Percentiles rank a stretch among this genome's conserved stretches.
phyloP scores from a whole-genome alignment of 2,113 vertebrate species.

The Ochotona curzoniae region DNA sequence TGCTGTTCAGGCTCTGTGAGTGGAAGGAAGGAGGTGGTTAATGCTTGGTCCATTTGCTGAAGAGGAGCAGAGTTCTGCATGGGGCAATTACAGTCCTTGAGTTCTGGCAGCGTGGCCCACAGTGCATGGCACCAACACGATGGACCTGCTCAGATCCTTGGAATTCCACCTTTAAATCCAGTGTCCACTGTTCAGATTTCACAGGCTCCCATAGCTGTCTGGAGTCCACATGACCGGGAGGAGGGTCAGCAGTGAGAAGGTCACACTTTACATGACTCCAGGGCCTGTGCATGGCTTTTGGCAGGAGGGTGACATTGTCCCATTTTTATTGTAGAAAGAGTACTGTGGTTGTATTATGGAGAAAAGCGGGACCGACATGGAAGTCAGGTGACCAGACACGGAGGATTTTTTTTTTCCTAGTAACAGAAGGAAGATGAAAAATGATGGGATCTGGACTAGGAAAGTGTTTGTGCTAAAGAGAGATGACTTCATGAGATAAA shows the following conservation, averaged over 20 bases:
- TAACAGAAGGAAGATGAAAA: not conserved
- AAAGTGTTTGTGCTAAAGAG: not conserved
- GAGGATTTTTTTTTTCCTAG: not conserved
- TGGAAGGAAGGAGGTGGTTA: not conserved
- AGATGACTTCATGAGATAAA: not conserved
- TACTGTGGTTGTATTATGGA: not conserved
- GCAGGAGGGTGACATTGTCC: not conserved
- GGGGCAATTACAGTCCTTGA: not conserved
- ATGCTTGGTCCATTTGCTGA: conserved; percentile 20
- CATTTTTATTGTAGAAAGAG: conserved; percentile 50
- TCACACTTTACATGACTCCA: not conserved
- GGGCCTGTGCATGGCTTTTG: conserved; percentile 25
- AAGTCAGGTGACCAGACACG: not conserved
- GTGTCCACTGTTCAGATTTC: not conserved
- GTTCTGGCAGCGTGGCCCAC: not conserved
- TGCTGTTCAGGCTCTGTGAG: not conserved
- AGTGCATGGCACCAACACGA: conserved; percentile 30
- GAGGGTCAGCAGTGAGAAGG: not conserved
- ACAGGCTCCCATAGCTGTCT: not conserved
- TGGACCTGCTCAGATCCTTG: not conserved
- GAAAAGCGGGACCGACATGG: not conserved
- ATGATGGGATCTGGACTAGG: not conserved
- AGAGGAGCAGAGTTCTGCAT: not conserved
- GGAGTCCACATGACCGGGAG: not conserved
- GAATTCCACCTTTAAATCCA: not conserved